These are phyloP conservation scores for Netelia virgata DNA, from an alignment of 2,888 invertebrate genomes.

Conservation along the genomic window DNA sequence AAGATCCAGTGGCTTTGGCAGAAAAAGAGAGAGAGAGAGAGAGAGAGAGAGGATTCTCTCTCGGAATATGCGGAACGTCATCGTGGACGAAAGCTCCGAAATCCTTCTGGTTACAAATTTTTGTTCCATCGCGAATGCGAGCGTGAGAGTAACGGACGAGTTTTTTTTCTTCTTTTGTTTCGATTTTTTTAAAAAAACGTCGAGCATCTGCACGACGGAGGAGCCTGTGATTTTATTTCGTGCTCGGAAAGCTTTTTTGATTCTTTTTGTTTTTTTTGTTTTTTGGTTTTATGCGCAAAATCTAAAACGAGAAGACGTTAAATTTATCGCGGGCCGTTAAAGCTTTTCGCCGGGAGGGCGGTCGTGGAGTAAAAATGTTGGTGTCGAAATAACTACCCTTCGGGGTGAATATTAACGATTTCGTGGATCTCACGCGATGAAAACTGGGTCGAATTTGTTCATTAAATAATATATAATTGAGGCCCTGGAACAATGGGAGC, in stretches of 20 bases:
- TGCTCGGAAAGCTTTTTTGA: too few relatives aligned
- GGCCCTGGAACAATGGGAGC: constrained; percentile 46
- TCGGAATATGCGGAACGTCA: too few relatives aligned
- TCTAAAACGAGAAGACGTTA: neutral
- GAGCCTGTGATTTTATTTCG: too few relatives aligned
- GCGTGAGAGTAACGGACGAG: neutral
- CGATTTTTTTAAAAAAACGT: neutral
- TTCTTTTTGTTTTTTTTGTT: too few relatives aligned
- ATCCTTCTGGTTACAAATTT: neutral
- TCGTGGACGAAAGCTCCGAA: neutral
- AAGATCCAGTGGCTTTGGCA: neutral
- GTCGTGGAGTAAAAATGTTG: neutral
- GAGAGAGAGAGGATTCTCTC: too few relatives aligned
- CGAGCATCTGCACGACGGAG: too few relatives aligned
- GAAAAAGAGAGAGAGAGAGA: too few relatives aligned
- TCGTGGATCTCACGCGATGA: neutral
- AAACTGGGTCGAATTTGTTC: constrained; percentile 45
- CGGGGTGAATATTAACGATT: constrained; percentile 41
- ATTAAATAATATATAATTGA: constrained; percentile 57
- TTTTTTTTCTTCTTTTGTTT: constrained; percentile 10
- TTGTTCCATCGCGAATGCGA: constrained; percentile 21
- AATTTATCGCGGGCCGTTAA: neutral
- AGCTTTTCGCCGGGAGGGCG: too few relatives aligned
- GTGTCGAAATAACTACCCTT: constrained; percentile 16
- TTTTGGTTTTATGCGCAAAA: too few relatives aligned